Conservation (phyloP, 2,113 vertebrate species). For the Ivindomyrus marchei region DNA sequence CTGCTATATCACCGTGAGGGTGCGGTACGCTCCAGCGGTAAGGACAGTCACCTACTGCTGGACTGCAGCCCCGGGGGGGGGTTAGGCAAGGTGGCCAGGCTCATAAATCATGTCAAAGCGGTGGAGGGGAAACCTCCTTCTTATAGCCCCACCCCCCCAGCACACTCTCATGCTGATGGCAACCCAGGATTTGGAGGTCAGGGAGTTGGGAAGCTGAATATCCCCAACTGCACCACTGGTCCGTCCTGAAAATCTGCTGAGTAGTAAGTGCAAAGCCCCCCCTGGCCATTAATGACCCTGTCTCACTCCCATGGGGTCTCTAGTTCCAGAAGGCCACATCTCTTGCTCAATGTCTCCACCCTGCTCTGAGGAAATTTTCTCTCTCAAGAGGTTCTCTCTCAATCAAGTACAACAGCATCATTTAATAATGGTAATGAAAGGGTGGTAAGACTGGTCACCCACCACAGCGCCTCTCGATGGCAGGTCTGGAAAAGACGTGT, state of each 20-base stretch:
- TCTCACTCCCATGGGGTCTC: conserved; percentile 46
- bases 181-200: not conserved
- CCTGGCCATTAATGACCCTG: conserved; percentile 55
- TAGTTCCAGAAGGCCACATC: conserved; percentile 37
- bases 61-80: not conserved
- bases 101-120: conserved; percentile 8
- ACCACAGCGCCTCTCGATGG: not conserved
- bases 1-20: not conserved
- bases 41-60: not conserved
- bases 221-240: not conserved
- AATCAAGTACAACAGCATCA: not conserved
- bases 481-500: not conserved
- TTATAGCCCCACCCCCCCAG: conserved; percentile 6
- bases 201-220: not conserved
- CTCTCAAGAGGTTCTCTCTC: not conserved
- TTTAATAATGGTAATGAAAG: not conserved
- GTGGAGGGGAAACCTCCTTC: not conserved
- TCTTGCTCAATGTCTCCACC: conserved; percentile 26
- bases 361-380: not conserved
- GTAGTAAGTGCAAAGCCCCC: conserved; percentile 42
- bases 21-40: not conserved
- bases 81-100: not conserved
- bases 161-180: not conserved
- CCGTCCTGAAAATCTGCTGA: conserved; percentile 12
- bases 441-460: not conserved